Evolutionary conservation across 2,797 vertebrate genomes (phyloP).

Genomic region (Hylomyscus alleni): DNA sequence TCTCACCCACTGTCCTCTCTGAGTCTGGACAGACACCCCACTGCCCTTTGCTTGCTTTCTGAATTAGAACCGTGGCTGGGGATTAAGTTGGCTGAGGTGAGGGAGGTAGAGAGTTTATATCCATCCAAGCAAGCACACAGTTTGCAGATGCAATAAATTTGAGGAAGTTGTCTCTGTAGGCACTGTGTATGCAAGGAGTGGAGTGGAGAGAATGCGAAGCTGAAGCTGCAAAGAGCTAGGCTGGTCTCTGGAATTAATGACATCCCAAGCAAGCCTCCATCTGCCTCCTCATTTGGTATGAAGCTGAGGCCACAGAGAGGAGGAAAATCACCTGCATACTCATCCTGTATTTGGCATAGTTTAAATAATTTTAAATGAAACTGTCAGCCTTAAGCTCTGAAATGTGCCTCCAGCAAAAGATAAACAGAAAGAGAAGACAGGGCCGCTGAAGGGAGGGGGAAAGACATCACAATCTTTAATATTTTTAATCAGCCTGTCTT

Average conservation of each 20-base stretch:
- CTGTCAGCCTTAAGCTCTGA: slow-evolving; percentile 82
- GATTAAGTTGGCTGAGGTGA: background rate
- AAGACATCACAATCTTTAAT: slow-evolving; percentile 66
- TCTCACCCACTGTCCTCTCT: background rate
- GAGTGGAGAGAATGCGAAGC: background rate
- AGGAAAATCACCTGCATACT: slow-evolving; percentile 75
- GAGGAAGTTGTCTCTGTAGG: background rate
- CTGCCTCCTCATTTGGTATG: slow-evolving; percentile 16
- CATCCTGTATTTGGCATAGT: slow-evolving; percentile 55
- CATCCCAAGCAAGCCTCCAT: slow-evolving; percentile 71
- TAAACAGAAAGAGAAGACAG: slow-evolving; percentile 71
- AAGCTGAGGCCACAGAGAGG: slow-evolving; percentile 63
- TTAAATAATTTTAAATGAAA: slow-evolving; percentile 86
- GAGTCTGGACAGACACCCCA: accelerated
- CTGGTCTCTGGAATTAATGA: slow-evolving; percentile 79
- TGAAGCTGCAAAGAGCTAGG: background rate
- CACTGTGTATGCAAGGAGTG: background rate
- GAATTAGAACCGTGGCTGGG: background rate
- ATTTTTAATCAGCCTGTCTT: slow-evolving; percentile 78
- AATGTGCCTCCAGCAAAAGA: slow-evolving; percentile 74
- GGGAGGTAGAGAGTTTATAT: background rate
- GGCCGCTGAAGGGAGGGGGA: accelerated
- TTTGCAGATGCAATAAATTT: slow-evolving; percentile 59
- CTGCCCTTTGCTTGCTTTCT: background rate
- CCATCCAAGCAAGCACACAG: background rate